A percentile compares a stretch with the other conserved stretches of the same genome.
These are phyloP conservation scores for Agriopis marginaria DNA, from an alignment of 2,888 invertebrate genomes.

Conservation along the genomic window DNA sequence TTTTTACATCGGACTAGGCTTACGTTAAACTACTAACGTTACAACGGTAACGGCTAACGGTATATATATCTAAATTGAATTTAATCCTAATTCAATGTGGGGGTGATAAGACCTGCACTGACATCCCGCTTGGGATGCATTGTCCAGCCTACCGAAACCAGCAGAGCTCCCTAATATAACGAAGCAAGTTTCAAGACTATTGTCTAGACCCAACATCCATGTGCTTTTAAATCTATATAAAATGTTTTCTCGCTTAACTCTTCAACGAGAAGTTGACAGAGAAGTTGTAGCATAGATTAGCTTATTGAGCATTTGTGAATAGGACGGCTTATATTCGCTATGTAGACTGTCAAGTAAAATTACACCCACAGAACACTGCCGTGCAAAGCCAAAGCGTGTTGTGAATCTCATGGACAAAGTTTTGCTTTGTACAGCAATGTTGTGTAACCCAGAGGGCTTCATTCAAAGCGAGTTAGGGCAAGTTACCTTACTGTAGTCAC, in stretches of 20 bases:
- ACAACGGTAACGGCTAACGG: too few species aligned
- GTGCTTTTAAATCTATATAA: too few species aligned
- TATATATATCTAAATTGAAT: too few species aligned
- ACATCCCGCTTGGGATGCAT: too few species aligned
- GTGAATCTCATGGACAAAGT: constrained; percentile 20
- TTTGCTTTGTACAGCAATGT: constrained; percentile 24
- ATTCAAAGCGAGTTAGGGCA: constrained; percentile 13
- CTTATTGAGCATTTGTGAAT: constrained; percentile 6
- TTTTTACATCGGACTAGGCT: too few species aligned
- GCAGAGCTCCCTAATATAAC: too few species aligned
- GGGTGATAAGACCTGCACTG: too few species aligned
- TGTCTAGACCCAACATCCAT: too few species aligned
- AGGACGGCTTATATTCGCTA: constrained; percentile 5
- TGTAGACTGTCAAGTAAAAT: neutral
- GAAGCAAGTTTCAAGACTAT: too few species aligned
- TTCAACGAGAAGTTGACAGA: neutral
- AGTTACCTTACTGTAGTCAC: constrained; percentile 27
- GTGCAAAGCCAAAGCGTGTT: constrained; percentile 19
- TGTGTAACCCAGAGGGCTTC: constrained; percentile 17
- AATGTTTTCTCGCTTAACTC: neutral
- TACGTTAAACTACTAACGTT: too few species aligned
- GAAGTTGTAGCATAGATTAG: neutral
- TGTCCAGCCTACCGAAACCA: too few species aligned
- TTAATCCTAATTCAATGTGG: too few species aligned
- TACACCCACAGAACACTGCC: constrained; percentile 6